These are phyloP conservation scores for Zaprionus lineosus DNA, from an alignment of 2,888 invertebrate species.

Conservation along the genomic window DNA sequence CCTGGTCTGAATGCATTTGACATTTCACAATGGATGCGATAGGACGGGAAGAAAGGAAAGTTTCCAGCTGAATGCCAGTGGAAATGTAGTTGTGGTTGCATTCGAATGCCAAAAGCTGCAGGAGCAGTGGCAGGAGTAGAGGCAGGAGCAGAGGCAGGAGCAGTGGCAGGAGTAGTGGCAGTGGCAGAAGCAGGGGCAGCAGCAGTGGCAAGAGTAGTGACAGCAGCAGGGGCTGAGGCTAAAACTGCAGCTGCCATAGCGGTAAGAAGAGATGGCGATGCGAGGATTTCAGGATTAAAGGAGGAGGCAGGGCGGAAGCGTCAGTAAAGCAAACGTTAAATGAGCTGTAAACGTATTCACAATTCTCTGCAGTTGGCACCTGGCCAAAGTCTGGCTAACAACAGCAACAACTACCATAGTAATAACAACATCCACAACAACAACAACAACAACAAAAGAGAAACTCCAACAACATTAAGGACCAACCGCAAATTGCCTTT, in stretches of 20 bases:
- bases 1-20: too few relatives aligned
- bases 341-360: slow-evolving; percentile 64
- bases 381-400: slow-evolving; percentile 33
- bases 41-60: slow-evolving; percentile 20
- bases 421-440: not conserved
- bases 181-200: slow-evolving; percentile 4
- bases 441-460: not conserved
- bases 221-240: slow-evolving; percentile 1
- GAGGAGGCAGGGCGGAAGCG: too few relatives aligned
- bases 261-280: too few relatives aligned
- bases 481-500: slow-evolving; percentile 34
- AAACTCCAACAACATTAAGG: slow-evolving; percentile 23
- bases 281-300: too few relatives aligned
- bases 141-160: not conserved
- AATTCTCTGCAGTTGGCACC: slow-evolving; percentile 49
- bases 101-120: slow-evolving; percentile 39
- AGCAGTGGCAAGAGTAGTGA: slow-evolving; percentile 4
- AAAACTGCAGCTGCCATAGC: slow-evolving; percentile 1
- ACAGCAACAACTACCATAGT: not conserved
- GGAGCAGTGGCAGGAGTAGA: not conserved
- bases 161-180: slow-evolving; percentile 8
- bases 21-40: slow-evolving; percentile 17
- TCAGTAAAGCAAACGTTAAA: slow-evolving; percentile 49
- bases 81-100: slow-evolving; percentile 27
- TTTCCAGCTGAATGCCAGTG: slow-evolving; percentile 33